Evolutionary conservation across 1,140 invertebrate genomes (phyloP).

Genomic region (Danaus plexippus): DNA sequence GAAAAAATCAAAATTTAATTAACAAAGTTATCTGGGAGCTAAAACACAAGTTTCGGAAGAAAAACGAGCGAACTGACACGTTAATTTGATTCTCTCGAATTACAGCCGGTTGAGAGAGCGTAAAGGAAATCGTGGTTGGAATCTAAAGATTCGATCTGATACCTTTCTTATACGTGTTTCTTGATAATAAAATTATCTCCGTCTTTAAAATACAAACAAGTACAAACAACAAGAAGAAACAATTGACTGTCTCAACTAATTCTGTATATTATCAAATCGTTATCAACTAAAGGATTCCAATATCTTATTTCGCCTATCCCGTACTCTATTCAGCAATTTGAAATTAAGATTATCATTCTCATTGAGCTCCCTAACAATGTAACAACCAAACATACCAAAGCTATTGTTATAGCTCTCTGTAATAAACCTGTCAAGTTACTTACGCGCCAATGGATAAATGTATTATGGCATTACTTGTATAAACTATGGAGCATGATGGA

Average conservation of each 20-base stretch:
- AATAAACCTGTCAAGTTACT: slow-evolving; percentile 10
- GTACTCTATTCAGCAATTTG: no score
- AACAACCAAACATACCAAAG: no score
- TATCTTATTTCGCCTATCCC: no score
- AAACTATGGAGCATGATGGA: slow-evolving; percentile 1
- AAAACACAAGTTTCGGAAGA: slow-evolving; percentile 67
- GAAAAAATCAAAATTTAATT: slow-evolving; percentile 58
- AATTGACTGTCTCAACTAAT: no score
- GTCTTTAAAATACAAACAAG: no score
- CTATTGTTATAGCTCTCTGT: not conserved
- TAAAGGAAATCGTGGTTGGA: slow-evolving; percentile 48
- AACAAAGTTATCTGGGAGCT: slow-evolving; percentile 63
- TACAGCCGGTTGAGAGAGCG: slow-evolving; percentile 54
- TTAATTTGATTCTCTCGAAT: slow-evolving; percentile 66
- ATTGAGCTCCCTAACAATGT: no score
- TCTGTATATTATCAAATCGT: no score
- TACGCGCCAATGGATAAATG: slow-evolving; percentile 13
- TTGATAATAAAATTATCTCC: slow-evolving; percentile 8
- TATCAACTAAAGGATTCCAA: no score
- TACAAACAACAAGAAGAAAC: no score
- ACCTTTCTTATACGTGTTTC: slow-evolving; percentile 12
- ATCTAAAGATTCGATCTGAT: slow-evolving; percentile 31
- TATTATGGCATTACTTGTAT: slow-evolving; percentile 6
- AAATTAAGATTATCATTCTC: no score
- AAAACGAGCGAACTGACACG: slow-evolving; percentile 65